Conservation (phyloP, 2,113 vertebrate genomes). For the Plestiodon gilberti region DNA sequence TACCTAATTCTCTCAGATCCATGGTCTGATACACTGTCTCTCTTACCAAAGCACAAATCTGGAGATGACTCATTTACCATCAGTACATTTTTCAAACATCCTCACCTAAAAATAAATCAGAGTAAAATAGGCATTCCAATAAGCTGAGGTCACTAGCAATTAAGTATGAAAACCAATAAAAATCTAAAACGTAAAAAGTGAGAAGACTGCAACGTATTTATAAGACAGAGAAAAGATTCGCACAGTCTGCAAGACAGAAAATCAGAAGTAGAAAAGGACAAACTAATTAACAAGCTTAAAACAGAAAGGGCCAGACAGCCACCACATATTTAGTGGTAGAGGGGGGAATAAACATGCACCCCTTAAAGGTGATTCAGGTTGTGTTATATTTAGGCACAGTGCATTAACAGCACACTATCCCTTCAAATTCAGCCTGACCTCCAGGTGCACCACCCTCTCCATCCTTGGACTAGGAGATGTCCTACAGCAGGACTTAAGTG, state of each 20-base stretch:
- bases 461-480: too few relatives aligned
- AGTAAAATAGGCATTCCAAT: neutral
- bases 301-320: neutral
- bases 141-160: neutral
- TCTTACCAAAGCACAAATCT: neutral
- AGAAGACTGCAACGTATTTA: neutral
- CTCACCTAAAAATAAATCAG: conserved; percentile 8
- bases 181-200: neutral
- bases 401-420: too few relatives aligned
- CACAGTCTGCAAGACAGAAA: neutral
- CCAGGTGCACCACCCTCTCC: too few relatives aligned
- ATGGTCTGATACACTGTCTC: neutral
- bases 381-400: too few relatives aligned
- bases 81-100: neutral
- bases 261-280: neutral
- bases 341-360: neutral
- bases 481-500: too few relatives aligned
- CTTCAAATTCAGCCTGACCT: too few relatives aligned
- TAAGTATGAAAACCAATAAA: neutral
- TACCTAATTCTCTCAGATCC: neutral
- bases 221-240: neutral
- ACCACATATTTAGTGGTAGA: neutral
- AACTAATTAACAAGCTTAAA: conserved; percentile 8
- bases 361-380: neutral
- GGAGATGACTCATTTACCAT: neutral